Conservation (phyloP, 92 coral and sea anemone species). For the Epizoanthus scotinus region DNA sequence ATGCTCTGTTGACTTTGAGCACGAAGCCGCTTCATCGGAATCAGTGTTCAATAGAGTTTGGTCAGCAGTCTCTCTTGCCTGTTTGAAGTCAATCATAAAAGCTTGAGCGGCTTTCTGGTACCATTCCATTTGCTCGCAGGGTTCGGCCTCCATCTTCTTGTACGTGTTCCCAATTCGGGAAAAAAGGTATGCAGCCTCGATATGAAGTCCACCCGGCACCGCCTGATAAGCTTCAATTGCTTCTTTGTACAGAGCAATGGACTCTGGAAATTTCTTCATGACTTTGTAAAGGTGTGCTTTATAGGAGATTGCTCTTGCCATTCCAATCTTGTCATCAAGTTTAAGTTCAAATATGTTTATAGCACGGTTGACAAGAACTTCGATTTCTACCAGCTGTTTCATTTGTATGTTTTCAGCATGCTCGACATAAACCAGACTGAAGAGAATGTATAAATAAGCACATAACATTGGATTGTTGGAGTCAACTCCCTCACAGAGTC, state of each 20-base stretch:
- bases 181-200: constrained; percentile 26
- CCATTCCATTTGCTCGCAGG: constrained; percentile 5
- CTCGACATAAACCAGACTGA: constrained; percentile 8
- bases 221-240: constrained; percentile 11
- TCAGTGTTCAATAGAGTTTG: not conserved
- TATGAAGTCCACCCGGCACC: constrained; percentile 16
- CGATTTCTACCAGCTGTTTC: not conserved
- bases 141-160: constrained; percentile 11
- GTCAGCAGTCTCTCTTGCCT: not conserved
- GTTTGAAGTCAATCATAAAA: constrained; percentile 9
- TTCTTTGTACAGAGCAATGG: constrained; percentile 2
- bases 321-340: constrained; percentile 20
- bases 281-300: constrained; percentile 9
- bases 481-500: constrained; percentile 28
- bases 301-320: constrained; percentile 15
- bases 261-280: constrained; percentile 8
- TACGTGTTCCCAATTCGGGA: constrained; percentile 17
- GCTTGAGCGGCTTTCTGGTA: constrained; percentile 31
- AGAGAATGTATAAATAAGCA: constrained; percentile 13
- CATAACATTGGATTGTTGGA: constrained; percentile 4
- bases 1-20: not conserved
- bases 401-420: not conserved
- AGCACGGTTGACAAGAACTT: constrained; percentile 23
- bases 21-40: not conserved
- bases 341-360: constrained; percentile 3